Conservation (phyloP, 35 echinoderm and acorn worm genomes). For the Holothuria glaberrima region DNA sequence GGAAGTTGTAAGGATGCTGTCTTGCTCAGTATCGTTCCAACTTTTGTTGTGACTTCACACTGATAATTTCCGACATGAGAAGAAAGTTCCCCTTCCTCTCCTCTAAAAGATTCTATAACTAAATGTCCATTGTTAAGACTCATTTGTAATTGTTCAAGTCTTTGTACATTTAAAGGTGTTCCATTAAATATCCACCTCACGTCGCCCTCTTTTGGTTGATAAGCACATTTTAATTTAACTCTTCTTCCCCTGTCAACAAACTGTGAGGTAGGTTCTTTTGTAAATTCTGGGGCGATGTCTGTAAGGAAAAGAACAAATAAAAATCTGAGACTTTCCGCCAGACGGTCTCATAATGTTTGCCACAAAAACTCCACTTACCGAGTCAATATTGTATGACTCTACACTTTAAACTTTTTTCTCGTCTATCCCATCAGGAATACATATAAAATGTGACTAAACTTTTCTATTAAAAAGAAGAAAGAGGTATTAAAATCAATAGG, state of each 20-base stretch:
- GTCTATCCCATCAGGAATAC: neutral
- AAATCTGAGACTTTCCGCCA: neutral
- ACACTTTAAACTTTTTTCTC: no score
- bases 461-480: no score
- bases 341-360: neutral
- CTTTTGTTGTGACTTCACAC: constrained; percentile 72
- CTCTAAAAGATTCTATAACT: constrained; percentile 71
- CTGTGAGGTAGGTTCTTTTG: constrained; percentile 80
- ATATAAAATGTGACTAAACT: no score
- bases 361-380: no score
- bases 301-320: neutral
- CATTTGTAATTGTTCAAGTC: constrained; percentile 58
- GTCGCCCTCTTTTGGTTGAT: constrained; percentile 78
- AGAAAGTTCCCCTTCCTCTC: constrained; percentile 43
- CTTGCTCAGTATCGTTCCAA: constrained; percentile 27
- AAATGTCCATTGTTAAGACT: constrained; percentile 53
- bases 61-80: constrained; percentile 83
- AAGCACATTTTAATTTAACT: constrained; percentile 81
- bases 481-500: no score
- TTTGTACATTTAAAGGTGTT: neutral
- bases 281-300: constrained; percentile 78
- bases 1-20: constrained; percentile 32
- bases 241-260: constrained; percentile 72
- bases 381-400: no score
- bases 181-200: constrained; percentile 80